Evolutionary conservation across 2,797 vertebrate species (phyloP), one percentile per base, ranked within the genome.

Genomic region (Danio aesculapii): DNA sequence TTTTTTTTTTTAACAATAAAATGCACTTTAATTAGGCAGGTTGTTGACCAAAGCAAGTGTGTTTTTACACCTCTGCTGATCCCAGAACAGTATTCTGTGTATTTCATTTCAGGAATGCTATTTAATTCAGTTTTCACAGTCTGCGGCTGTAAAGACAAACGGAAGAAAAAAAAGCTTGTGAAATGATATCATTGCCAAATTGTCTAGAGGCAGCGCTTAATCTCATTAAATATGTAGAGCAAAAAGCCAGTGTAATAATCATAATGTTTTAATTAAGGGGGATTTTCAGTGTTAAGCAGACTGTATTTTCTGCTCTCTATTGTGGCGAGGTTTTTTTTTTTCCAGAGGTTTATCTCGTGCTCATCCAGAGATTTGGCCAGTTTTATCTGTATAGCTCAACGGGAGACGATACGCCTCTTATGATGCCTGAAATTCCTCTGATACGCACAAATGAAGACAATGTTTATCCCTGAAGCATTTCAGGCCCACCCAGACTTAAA

Each of bases 251-350:
- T 69, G 75, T 57, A 75, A 83, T 75, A 81, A 90, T 88, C 84
- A 83, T 86, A 90, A 91, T 87, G 87, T 91, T 88, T 91, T 91
- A 90, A 92, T 93, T 92, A 92, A 83, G 78, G 46, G 64, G 72
- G 87, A 90, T 89, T 86, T 90, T 52, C 75, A 70, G 71, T 91
- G 88, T 83, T 90, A 91, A 92, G 88, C 17, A 85, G 75, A 68
- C 50, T 53, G 44, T 82, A 83, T 84, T 70, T 84, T 49, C 84
- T 81, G 64, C 49, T 63, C 53, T 57, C 21, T 76, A 81, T 68
- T 80, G 84, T 86, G 83, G 30, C 6, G 61, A 87, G 81, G 82
- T 64, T 55, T 30, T 30, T 30, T 30, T 30, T 30, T 67, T 41
- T 88, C 52, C 83, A 79, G 16, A 75, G 21, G 19, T 77, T 63